Conservation (phyloP, 2,797 vertebrate species). For the Echeneis naucrates region DNA sequence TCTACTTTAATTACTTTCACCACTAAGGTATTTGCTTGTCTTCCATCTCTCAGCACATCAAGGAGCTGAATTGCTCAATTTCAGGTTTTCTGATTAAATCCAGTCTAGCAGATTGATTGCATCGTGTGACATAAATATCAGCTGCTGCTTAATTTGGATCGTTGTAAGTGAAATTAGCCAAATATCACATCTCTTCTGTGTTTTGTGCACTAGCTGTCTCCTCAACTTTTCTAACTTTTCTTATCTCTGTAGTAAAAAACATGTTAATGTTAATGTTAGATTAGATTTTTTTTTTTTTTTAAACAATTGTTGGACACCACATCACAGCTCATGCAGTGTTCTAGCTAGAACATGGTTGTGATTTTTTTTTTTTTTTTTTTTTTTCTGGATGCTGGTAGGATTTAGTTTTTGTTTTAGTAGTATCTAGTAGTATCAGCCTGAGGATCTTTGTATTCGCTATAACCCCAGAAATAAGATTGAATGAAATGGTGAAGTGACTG, state of each 20-base stretch:
- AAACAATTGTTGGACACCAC: not conserved
- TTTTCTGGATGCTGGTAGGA: conserved; percentile 6
- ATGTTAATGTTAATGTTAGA: conserved; percentile 23
- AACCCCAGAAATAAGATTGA: conserved; percentile 63
- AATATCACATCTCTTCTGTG: conserved; percentile 25
- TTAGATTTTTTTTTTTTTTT: conserved; percentile 24
- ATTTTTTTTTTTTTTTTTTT: too few species aligned
- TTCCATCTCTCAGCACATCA: conserved; percentile 9
- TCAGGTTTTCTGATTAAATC: conserved; percentile 43
- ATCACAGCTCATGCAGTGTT: conserved; percentile 11
- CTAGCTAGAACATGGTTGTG: conserved; percentile 6
- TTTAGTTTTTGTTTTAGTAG: conserved; percentile 11
- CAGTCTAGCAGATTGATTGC: conserved; percentile 16
- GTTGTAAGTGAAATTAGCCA: conserved; percentile 37
- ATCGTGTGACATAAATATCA: conserved; percentile 41
- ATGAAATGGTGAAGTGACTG: conserved; percentile 26
- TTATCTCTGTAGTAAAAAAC: conserved; percentile 33
- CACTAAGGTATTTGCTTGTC: conserved; percentile 22
- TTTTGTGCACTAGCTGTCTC: conserved; percentile 37
- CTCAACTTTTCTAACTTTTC: conserved; percentile 21
- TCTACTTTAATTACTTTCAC: conserved; percentile 30
- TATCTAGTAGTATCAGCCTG: conserved; percentile 1
- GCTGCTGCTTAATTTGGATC: conserved; percentile 47
- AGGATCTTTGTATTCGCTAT: conserved; percentile 14
- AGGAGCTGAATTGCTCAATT: conserved; percentile 31